Evolutionary conservation across 2,888 invertebrate species (phyloP).

Genomic region (Eupithecia inturbata): DNA sequence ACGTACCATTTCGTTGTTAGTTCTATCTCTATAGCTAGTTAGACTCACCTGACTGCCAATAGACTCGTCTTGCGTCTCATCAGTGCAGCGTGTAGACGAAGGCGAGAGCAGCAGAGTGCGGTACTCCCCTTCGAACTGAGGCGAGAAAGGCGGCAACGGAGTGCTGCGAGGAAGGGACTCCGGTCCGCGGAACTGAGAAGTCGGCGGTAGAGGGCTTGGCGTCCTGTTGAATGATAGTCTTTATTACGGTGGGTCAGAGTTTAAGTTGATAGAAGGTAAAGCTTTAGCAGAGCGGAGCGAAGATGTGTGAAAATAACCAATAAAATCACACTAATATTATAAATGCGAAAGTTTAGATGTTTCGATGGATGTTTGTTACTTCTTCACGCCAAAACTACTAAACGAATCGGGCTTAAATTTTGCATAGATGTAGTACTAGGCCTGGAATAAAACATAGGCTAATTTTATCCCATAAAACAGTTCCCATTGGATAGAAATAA

Average conservation of each 20-base stretch:
- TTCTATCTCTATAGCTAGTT: neutral
- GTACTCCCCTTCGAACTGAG: constrained; percentile 72
- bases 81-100: constrained; percentile 69
- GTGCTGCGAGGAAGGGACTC: constrained; percentile 82
- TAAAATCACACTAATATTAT: too few relatives aligned
- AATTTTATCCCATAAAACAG: too few relatives aligned
- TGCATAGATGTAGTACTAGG: too few relatives aligned
- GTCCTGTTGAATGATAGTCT: constrained; percentile 57
- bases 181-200: constrained; percentile 74
- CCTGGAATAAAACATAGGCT: too few relatives aligned
- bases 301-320: neutral
- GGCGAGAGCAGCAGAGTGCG: constrained; percentile 70
- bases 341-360: too few relatives aligned
- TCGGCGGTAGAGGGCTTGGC: constrained; percentile 80
- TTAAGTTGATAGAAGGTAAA: neutral
- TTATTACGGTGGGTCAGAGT: neutral
- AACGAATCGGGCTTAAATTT: too few relatives aligned
- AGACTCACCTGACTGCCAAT: constrained; percentile 84
- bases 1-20: too few relatives aligned
- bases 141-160: constrained; percentile 76
- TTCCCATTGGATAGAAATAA: too few relatives aligned
- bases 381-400: too few relatives aligned
- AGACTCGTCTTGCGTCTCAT: constrained; percentile 78
- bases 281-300: neutral
- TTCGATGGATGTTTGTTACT: too few relatives aligned